Evolutionary conservation across 2,888 invertebrate genomes (phyloP).

Genomic region (Papilio gigon): DNA sequence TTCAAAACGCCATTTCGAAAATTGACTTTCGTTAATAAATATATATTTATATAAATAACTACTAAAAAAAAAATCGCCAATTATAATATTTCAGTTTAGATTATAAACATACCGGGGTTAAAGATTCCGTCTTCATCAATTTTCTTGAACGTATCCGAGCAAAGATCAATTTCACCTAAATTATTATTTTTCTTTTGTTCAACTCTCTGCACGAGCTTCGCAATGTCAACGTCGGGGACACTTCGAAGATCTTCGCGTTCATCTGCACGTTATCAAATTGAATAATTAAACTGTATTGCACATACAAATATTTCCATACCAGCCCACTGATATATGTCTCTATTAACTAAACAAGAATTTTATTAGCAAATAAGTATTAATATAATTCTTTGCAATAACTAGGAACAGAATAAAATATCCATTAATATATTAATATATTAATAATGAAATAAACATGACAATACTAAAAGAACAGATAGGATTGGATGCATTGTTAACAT

Average conservation of each 20-base stretch:
- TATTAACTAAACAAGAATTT: background rate
- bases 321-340: background rate
- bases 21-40: no score
- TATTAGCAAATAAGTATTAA: background rate
- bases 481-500: constrained; percentile 33
- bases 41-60: no score
- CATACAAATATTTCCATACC: constrained; percentile 9
- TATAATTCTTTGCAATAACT: background rate
- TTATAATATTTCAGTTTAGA: no score
- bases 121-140: constrained; percentile 77
- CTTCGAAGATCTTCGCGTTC: constrained; percentile 77
- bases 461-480: background rate
- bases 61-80: no score
- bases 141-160: constrained; percentile 74
- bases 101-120: constrained; percentile 62
- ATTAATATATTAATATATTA: constrained; percentile 17
- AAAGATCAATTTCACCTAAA: constrained; percentile 68
- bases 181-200: constrained; percentile 69
- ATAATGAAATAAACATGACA: constrained; percentile 9
- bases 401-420: background rate
- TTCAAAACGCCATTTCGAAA: no score
- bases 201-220: constrained; percentile 71
- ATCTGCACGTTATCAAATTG: constrained; percentile 55
- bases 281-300: constrained; percentile 12
- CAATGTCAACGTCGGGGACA: constrained; percentile 75